Conservation (phyloP, 2,113 vertebrate species). For the Seriola rivoliana region DNA sequence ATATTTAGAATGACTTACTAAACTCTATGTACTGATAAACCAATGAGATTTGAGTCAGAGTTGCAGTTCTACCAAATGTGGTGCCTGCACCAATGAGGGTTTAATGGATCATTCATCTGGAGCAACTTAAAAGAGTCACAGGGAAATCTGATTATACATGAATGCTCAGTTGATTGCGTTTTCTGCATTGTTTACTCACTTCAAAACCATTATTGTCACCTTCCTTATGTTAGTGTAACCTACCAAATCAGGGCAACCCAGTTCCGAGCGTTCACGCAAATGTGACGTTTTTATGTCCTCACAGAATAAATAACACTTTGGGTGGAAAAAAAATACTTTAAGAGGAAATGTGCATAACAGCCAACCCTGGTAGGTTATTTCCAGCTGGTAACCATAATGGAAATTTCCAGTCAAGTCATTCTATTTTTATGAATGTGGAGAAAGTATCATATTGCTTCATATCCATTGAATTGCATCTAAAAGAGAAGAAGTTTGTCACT, state of each 20-base stretch:
- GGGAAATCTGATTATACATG: not conserved
- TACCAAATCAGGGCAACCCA: not conserved
- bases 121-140: not conserved
- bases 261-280: not conserved
- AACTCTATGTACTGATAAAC: not conserved
- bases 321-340: not conserved
- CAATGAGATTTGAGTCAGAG: not conserved
- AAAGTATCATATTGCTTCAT: constrained; percentile 1
- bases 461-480: not conserved
- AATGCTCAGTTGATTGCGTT: constrained; percentile 1
- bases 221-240: not conserved
- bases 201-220: not conserved
- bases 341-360: constrained; percentile 3
- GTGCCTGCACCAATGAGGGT: not conserved
- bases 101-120: constrained; percentile 1
- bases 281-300: not conserved
- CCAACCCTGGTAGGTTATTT: not conserved
- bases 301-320: constrained; percentile 1
- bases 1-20: not conserved
- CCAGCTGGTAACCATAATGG: not conserved
- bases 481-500: not conserved
- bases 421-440: constrained; percentile 1
- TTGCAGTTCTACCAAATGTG: not conserved
- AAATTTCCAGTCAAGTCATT: not conserved
- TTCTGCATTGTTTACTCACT: constrained; percentile 10